Evolutionary conservation across 1,140 invertebrate species (phyloP), one percentile per base, ranked within the genome.

Genomic region (Leptopilina clavipes): DNA sequence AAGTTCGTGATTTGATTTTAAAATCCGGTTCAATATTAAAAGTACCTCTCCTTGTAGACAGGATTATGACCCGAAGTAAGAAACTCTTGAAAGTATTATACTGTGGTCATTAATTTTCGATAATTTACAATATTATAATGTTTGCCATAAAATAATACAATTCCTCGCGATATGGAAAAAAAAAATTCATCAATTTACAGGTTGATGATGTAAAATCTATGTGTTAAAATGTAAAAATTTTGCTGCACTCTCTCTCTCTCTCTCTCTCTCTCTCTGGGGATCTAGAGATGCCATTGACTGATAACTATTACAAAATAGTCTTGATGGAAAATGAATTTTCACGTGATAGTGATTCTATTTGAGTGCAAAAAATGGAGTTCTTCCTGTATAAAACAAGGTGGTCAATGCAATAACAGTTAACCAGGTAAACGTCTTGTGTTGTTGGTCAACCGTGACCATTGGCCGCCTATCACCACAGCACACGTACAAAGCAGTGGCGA

Each of bases 391-490:
- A 54, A 75, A 75, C 70, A 74, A 73, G 59, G 71, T 71, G 40
- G 56, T 31, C n/a, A n/a, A 31, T 70, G 31, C 48, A 65, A 65
- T 5, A 31, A 1, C 43, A 72, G 19, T 6, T 19, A 8, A 43
- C 65, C 70, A 25, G 70, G 45, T 45, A 44, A 40, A 73, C 70
- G 44, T 12, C 54, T 71, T 40, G 71, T 76, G 54, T 48, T 65
- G 74, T 81, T 77, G 74, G 73, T 82, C 82, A 82, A 83, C 78
- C 83, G 80, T 83, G 81, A 86, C 80, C 81, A 74, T 79, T 84
- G 80, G 79, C 80, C 79, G 78, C 75, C 80, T 81, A 83, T 83
- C 77, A 75, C 79, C 25, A 22, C 56, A 75, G 40, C 70, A 48
- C 48, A n/a, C 6, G 17, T 17, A 52, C 73, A 40, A 76, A 79